Evolutionary conservation across 1,140 invertebrate genomes (phyloP).

Genomic region (Platorchestia sp.): DNA sequence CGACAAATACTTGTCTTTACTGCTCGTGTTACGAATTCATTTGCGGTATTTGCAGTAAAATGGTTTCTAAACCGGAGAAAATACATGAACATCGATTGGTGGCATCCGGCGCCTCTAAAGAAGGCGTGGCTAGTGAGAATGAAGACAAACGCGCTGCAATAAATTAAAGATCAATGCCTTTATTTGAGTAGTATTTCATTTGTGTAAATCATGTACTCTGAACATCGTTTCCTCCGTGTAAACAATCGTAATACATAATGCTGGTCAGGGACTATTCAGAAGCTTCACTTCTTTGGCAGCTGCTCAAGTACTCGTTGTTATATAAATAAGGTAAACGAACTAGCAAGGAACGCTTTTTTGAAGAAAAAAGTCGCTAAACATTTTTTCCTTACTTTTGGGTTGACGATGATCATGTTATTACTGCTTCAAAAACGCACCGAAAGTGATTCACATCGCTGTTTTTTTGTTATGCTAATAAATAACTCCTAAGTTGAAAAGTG

Average conservation of each 20-base stretch:
- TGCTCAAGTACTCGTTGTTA: neutral
- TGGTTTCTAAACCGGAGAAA: neutral
- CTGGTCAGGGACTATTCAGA: neutral
- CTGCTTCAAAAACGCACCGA: neutral
- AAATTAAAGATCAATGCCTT: neutral
- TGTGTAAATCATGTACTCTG: neutral
- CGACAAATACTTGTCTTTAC: neutral
- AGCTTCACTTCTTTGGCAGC: neutral
- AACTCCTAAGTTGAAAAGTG: too few species aligned
- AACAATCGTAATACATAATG: neutral
- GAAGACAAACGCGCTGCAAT: neutral
- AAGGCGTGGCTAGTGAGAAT: neutral
- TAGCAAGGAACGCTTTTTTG: too few species aligned
- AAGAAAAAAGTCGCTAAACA: neutral
- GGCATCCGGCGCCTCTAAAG: too few species aligned
- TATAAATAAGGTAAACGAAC: neutral
- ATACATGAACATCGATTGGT: neutral
- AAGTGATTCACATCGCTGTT: neutral
- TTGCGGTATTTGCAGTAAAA: neutral
- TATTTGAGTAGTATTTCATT: neutral
- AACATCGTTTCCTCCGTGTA: neutral
- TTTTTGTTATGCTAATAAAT: too few species aligned
- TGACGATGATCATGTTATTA: neutral
- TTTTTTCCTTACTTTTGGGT: neutral
- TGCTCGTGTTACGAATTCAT: neutral